phyloP scores from a whole-genome alignment of 2,113 vertebrate species.

The Beaufortia kweichowensis region DNA sequence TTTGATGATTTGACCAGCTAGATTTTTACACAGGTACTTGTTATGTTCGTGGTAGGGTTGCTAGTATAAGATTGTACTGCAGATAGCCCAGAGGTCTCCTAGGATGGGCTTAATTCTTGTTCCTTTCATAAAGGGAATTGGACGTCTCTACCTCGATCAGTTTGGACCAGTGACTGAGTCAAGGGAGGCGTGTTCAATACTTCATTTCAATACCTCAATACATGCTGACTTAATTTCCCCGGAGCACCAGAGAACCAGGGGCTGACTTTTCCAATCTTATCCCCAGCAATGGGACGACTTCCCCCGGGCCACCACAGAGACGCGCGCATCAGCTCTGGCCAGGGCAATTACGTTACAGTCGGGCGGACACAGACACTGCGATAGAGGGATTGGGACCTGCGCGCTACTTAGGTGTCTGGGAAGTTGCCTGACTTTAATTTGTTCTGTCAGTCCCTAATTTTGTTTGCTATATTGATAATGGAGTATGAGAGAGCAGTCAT shows the following conservation, averaged over 20 bases:
- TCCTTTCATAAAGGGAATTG: conserved; percentile 45
- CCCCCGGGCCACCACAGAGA: conserved; percentile 41
- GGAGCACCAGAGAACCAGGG: conserved; percentile 48
- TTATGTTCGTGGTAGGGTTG: not conserved
- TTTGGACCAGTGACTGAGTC: conserved; percentile 36
- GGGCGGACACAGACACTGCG: conserved; percentile 13
- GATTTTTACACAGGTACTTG: not conserved
- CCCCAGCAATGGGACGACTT: conserved; percentile 19
- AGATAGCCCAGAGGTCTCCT: conserved; percentile 20
- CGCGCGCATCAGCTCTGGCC: conserved; percentile 24
- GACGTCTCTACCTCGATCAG: conserved; percentile 30
- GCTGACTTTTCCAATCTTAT: conserved; percentile 39
- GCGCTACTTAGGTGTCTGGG: not conserved
- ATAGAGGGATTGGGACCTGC: not conserved
- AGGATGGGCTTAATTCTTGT: conserved; percentile 16
- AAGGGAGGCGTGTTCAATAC: conserved; percentile 47
- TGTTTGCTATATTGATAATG: not conserved
- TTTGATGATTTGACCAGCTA: not conserved
- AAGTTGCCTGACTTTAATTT: not conserved
- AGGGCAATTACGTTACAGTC: conserved; percentile 15
- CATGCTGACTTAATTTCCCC: conserved; percentile 62
- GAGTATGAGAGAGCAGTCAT: not conserved
- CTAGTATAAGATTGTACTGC: not conserved
- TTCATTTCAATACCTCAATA: conserved; percentile 59
- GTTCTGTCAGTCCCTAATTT: not conserved